Evolutionary conservation across 2,113 vertebrate species (phyloP), one percentile per base, ranked within the genome.

Genomic region (Typhlomys cinereus): DNA sequence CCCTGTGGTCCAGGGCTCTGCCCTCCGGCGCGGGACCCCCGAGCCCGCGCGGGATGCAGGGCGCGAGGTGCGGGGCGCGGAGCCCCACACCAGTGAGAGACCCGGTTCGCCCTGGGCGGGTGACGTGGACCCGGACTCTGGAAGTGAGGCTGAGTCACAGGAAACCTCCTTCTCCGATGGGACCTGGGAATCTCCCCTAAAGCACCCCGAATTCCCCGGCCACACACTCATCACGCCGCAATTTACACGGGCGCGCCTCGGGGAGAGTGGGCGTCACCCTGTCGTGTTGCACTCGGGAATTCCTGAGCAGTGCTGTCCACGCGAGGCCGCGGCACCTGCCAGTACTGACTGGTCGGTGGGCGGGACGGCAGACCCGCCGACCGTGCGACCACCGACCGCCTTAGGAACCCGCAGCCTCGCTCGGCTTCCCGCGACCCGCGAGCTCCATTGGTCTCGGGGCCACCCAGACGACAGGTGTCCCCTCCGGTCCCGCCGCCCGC

Each of bases 121-220:
- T 36, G 84, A 52, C 17, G 48, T 14, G 13, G 10, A 73, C 46
- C 4, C 11, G 4, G 78, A 27, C 85, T 73, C 64, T 79, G 48
- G 44, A 71, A 46, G 81, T 4, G 11, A 85, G 89, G 34, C 70
- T 85, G 95, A 93, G 90, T 78, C 62, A 86, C 46, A 76, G 34
- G 31, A 81, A 82, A 41, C 18, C 11, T 44, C 44, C 70, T 82
- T 61, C 29, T 46, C 78, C 2, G 29, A 14, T 0, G 48, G 75
- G 46, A 76, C 62, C 23, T 25, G 50, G 57, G 41, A 67, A 15
- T 78, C 69, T 85, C 23, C 34, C 39, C 67, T 7, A 3, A n/a
- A 17, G 69, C 76, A 67, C 52, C 80, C 75, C 0, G 59, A 71
- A 5, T 13, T 18, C 31, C 79, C 66, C 52, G 0, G n/a, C 41